phyloP scores from a whole-genome alignment of 37 sponge, comb jelly and placozoan species.

The Dysidea cf. avara region DNA sequence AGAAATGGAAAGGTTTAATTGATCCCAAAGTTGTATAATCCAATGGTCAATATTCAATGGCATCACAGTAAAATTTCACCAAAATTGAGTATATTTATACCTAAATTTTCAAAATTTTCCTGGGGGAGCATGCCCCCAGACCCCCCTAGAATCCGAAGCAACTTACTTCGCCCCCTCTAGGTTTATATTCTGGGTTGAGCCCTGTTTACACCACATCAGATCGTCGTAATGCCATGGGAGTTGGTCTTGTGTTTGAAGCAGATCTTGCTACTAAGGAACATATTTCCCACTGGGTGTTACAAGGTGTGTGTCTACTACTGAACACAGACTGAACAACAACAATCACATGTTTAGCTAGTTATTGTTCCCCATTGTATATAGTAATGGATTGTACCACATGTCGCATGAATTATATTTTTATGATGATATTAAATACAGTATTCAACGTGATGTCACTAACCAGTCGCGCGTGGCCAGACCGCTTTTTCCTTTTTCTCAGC shows the following conservation, averaged over 20 bases:
- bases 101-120: too few relatives aligned
- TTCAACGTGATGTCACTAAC: too few relatives aligned
- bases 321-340: slow-evolving; percentile 85
- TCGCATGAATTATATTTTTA: background rate
- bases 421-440: background rate
- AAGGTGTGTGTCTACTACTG: slow-evolving; percentile 93
- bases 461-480: background rate
- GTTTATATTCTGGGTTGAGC: too few relatives aligned
- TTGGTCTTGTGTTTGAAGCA: slow-evolving; percentile 98
- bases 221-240: slow-evolving; percentile 96
- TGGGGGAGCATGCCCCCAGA: too few relatives aligned
- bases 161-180: too few relatives aligned
- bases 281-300: slow-evolving; percentile 94
- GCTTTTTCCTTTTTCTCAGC: too few relatives aligned
- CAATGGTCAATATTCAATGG: too few relatives aligned
- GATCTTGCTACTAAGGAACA: slow-evolving; percentile 94
- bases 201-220: slow-evolving; percentile 96
- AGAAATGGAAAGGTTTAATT: too few relatives aligned
- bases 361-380: background rate
- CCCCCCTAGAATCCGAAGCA: too few relatives aligned
- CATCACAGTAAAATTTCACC: too few relatives aligned
- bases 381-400: background rate
- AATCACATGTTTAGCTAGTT: background rate
- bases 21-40: too few relatives aligned
- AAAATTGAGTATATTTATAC: too few relatives aligned